Base-by-base conservation (phyloP, 2,113 vertebrate species). In the Donacobius atricapilla region DNA sequence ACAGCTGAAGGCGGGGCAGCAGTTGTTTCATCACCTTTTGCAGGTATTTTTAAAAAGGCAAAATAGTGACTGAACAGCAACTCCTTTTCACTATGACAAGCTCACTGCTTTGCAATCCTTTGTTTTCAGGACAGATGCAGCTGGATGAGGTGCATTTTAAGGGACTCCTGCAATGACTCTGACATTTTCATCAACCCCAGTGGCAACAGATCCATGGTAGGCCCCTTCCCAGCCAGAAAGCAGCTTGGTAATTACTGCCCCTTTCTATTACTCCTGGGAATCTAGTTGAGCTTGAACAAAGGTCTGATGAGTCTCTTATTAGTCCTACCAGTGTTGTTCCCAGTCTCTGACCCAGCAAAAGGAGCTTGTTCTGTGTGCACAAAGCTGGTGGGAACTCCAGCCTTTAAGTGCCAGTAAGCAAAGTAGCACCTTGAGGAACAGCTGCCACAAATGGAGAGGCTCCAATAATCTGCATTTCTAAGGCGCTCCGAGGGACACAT, bases 401-500 rank as follows among this genome's bases (percentile, higher is more conserved):
- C 17, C 60, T 12, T 50, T 31, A 53, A 57, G 25, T 25, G 35
- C 39, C 68, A 35, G 45, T 1, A 54, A 50, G 54, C 39, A 45
- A 75, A 75, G 51, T 0, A 7, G 56, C 42, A 17, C 9, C 20
- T 8, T 10, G 39, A 87, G 40, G 65, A 95, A 31, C 4, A 65
- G 33, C 50, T 91, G 35, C 35, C 70, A 75, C 61, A 48, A 25
- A 84, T 3, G 1, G 57, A 79, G 57, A 76, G 48, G 45, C 40
- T 85, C 1, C 13, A 56, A 64, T 30, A 85, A 92, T 65, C 88
- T 83, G 66, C 66, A 85, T 90, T 76, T 88, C 40, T 89, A 39
- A 94, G 21, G 71, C 39, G 78, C 65, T 47, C 81, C 10, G 39
- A 50, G 93, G 73, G 60, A 89, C 77, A 75, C 13, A 7, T 89